Evolutionary conservation across 2,113 vertebrate species (phyloP).

Genomic region (Chiloscyllium plagiosum): DNA sequence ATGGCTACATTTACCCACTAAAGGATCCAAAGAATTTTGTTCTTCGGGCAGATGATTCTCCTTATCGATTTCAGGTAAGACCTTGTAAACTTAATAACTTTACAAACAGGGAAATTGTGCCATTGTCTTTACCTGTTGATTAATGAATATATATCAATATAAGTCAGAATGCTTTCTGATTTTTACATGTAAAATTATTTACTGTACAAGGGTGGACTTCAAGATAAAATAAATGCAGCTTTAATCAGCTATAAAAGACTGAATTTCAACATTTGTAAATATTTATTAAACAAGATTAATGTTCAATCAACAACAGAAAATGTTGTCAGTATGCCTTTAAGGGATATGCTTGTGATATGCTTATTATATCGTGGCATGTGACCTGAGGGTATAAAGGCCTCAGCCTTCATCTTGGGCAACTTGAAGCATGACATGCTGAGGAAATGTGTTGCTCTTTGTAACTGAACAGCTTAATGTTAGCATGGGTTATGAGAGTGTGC

Average conservation of each 20-base stretch:
- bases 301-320: neutral
- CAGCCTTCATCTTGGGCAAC: no score
- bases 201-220: neutral
- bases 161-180: neutral
- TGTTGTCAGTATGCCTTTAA: no score
- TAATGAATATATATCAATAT: neutral
- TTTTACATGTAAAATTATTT: neutral
- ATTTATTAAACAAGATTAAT: neutral
- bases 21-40: conserved; percentile 63
- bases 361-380: no score
- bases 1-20: conserved; percentile 81
- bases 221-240: neutral
- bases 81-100: neutral
- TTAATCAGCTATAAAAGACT: neutral
- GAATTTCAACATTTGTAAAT: neutral
- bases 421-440: no score
- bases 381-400: no score
- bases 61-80: conserved; percentile 84
- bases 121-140: no score
- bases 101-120: neutral
- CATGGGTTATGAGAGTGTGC: no score
- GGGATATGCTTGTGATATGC: no score
- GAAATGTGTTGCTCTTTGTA: no score
- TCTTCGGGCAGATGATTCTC: conserved; percentile 66
- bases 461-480: no score